These are phyloP conservation scores for Hoplostethus atlanticus DNA, from an alignment of 2,797 vertebrate genomes.

Conservation along the genomic window DNA sequence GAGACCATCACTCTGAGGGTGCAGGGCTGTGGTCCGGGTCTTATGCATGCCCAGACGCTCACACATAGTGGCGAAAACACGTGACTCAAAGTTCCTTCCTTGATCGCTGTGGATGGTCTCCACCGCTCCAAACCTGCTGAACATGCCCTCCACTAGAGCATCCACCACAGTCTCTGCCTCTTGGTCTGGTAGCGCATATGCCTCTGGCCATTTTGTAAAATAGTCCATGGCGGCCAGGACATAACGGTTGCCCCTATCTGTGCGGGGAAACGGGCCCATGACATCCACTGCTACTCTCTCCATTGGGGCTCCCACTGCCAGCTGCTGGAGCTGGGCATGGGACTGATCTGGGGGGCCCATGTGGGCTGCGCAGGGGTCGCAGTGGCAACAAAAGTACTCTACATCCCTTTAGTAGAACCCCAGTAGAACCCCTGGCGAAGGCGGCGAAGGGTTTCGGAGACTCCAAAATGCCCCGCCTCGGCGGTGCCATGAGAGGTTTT, in stretches of 20 bases:
- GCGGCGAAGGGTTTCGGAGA: background rate
- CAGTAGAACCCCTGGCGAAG: conserved; percentile 14
- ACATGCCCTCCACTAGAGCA: conserved; percentile 5
- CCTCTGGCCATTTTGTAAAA: background rate
- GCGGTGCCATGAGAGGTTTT: conserved; percentile 5
- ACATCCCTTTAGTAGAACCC: conserved; percentile 11
- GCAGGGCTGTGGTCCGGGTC: background rate
- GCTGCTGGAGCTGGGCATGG: background rate
- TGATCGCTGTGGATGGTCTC: conserved; percentile 4
- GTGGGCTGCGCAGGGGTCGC: background rate
- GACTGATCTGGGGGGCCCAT: background rate
- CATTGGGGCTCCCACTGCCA: background rate
- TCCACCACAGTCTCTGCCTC: background rate
- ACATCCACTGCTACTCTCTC: conserved; percentile 11
- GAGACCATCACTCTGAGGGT: background rate
- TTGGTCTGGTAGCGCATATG: background rate
- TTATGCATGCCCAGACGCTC: background rate
- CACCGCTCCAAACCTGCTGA: background rate
- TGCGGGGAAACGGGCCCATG: background rate
- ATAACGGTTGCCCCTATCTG: background rate
- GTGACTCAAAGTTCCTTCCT: background rate
- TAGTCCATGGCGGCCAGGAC: conserved; percentile 10
- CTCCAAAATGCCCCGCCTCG: conserved; percentile 9
- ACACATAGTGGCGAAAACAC: conserved; percentile 5
- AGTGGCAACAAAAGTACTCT: conserved; percentile 10